Percentiles rank a stretch among this genome's conserved stretches.
These are phyloP conservation scores for Fratercula arctica DNA, from an alignment of 2,797 vertebrate species.

Conservation along the genomic window DNA sequence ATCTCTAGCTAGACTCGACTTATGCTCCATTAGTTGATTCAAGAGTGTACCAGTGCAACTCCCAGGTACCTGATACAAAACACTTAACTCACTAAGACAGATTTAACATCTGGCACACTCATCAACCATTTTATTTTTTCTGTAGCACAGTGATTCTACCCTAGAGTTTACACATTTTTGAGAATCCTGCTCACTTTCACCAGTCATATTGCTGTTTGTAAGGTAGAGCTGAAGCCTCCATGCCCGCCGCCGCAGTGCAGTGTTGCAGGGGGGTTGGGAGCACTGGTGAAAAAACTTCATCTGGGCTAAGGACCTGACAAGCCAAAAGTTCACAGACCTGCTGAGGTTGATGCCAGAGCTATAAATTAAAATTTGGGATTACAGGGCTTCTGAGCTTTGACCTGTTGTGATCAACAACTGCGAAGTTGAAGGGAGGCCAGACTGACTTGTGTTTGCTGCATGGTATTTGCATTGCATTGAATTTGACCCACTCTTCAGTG, in stretches of 20 bases:
- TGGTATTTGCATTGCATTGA: neutral
- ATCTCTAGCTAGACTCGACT: neutral
- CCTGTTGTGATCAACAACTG: neutral
- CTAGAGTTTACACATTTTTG: neutral
- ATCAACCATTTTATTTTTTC: neutral
- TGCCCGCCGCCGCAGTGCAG: fast-evolving
- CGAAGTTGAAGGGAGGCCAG: neutral
- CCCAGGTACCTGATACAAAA: neutral
- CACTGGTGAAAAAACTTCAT: neutral
- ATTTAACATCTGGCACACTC: neutral
- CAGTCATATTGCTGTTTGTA: neutral
- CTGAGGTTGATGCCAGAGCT: neutral
- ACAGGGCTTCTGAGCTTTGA: neutral
- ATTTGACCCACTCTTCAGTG: neutral
- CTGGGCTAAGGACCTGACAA: neutral
- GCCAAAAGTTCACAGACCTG: neutral
- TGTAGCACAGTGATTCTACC: neutral
- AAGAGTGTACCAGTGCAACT: neutral
- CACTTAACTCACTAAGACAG: neutral
- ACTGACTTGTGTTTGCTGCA: neutral
- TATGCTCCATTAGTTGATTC: neutral
- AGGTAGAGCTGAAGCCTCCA: neutral
- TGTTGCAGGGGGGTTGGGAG: neutral
- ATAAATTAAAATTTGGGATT: neutral
- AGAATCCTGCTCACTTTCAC: neutral